phyloP scores from a whole-genome alignment of 2,113 vertebrate species.

The Ammospiza caudacuta region DNA sequence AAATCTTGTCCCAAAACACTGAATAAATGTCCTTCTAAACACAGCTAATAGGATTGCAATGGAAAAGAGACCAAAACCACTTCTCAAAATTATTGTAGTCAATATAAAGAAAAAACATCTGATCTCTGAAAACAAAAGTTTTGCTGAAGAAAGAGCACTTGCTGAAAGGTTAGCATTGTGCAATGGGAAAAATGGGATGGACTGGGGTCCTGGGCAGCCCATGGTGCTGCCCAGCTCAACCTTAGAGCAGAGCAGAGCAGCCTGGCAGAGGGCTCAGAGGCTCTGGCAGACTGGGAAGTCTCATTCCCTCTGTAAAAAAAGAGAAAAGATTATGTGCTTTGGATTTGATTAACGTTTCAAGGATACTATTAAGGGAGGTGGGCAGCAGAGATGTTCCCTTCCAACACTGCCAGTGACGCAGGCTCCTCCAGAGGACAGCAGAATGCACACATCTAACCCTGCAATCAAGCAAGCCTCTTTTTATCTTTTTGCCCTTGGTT shows the following conservation, averaged over 20 bases:
- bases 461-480: not conserved
- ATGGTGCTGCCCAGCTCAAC: not conserved
- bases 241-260: not conserved
- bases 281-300: not conserved
- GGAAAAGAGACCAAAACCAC: not conserved
- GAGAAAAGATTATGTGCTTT: not conserved
- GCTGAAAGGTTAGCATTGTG: not conserved
- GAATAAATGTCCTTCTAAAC: not conserved
- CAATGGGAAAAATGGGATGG: not conserved
- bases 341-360: not conserved
- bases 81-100: not conserved
- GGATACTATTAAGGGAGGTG: not conserved
- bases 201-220: not conserved
- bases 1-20: not conserved
- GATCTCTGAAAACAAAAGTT: not conserved
- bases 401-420: not conserved
- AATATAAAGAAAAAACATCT: not conserved
- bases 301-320: not conserved
- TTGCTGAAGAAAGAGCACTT: not conserved
- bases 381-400: not conserved
- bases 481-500: not conserved
- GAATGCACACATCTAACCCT: not conserved
- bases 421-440: not conserved
- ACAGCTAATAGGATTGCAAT: not conserved
- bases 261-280: not conserved